Evolutionary conservation across 2,113 vertebrate species (phyloP).

Genomic region (Pseudolaguvia tuberculata): DNA sequence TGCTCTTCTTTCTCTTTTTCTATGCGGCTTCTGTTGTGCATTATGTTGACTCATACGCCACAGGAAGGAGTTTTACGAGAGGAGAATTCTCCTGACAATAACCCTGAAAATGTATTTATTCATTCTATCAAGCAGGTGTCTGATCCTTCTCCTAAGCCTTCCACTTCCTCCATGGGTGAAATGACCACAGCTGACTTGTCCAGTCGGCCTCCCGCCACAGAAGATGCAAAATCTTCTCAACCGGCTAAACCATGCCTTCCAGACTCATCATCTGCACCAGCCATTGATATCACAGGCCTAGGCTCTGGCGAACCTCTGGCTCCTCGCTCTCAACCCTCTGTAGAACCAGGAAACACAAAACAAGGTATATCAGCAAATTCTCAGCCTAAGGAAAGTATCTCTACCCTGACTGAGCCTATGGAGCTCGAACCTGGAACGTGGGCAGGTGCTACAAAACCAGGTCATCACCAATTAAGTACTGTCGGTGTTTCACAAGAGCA

Average conservation of each 20-base stretch:
- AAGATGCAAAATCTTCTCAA: constrained; percentile 77
- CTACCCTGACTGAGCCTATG: constrained; percentile 78
- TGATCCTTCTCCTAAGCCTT: constrained; percentile 63
- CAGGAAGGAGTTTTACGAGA: constrained; percentile 6
- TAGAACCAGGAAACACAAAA: constrained; percentile 60
- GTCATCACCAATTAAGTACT: constrained; percentile 54
- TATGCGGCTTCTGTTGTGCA: background rate
- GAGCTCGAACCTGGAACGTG: constrained; percentile 72
- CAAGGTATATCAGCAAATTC: constrained; percentile 55
- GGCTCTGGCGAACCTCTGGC: constrained; percentile 58
- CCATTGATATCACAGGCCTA: constrained; percentile 66
- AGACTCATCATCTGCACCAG: constrained; percentile 48
- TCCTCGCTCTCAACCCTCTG: constrained; percentile 32
- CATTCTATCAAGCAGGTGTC: constrained; percentile 62
- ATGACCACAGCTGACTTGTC: constrained; percentile 90
- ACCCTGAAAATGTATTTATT: constrained; percentile 39
- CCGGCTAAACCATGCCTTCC: constrained; percentile 70
- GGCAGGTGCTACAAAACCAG: constrained; percentile 53
- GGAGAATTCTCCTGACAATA: no score
- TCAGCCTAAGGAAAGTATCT: constrained; percentile 60
- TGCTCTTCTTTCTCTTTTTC: background rate
- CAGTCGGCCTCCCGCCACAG: constrained; percentile 73
- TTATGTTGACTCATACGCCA: background rate
- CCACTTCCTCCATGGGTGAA: constrained; percentile 68
- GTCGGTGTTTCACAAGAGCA: constrained; percentile 46